These are phyloP conservation scores for Zeuzera pyrina DNA, from an alignment of 2,888 invertebrate genomes.

Conservation along the genomic window DNA sequence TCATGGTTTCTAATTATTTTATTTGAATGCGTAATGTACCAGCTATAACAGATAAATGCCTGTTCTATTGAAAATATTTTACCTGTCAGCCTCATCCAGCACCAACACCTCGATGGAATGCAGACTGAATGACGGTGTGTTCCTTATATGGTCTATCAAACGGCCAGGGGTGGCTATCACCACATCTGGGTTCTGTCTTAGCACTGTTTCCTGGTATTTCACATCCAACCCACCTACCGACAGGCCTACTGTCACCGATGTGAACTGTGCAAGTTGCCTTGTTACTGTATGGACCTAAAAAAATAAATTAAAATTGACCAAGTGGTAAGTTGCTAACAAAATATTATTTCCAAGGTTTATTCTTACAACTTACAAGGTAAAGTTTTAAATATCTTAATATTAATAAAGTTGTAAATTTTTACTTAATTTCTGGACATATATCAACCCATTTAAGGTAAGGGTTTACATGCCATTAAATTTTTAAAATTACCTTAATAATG, in stretches of 20 bases:
- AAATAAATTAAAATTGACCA: conserved; percentile 2
- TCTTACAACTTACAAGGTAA: no score
- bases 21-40: not conserved
- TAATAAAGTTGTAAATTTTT: no score
- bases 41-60: conserved; percentile 11
- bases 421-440: no score
- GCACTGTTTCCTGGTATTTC: conserved; percentile 83
- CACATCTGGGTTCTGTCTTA: conserved; percentile 93
- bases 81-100: conserved; percentile 78
- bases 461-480: no score
- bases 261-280: conserved; percentile 90
- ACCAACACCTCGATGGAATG: conserved; percentile 90
- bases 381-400: no score
- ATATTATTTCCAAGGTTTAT: no score
- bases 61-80: not conserved
- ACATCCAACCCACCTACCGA: conserved; percentile 92
- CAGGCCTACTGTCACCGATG: conserved; percentile 84
- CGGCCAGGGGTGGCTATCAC: conserved; percentile 99
- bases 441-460: no score
- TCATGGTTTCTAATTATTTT: no score
- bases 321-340: no score
- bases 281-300: conserved; percentile 90
- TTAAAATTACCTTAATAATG: no score
- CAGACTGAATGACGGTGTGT: conserved; percentile 93
- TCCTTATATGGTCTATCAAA: conserved; percentile 96